Evolutionary conservation across 2,797 vertebrate species (phyloP), one percentile per base, ranked within the genome.

Genomic region (Lepus townsendii): DNA sequence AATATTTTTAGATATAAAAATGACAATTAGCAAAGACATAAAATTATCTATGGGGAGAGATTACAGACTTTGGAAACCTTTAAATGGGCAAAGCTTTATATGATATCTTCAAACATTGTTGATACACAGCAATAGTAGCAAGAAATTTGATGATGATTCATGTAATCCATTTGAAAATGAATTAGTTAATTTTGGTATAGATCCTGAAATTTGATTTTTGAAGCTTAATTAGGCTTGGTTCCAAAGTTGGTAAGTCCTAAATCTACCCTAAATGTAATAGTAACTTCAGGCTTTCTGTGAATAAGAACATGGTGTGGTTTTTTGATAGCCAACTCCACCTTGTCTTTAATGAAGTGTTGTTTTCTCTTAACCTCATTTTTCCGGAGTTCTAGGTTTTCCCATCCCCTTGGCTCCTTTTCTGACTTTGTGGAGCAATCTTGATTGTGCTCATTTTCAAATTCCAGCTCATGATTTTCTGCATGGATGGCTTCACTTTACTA

Each of bases 121-220:
- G 35, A 85, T 62, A 24, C 77, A 4, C 13, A 27, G 75, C 19
- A 20, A 38, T 27, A 71, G 62, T 60, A 80, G n/a, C 38, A 83
- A 68, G 62, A 82, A 35, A 85, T 83, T 63, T 80, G 47, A 63
- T 62, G 16, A 1, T 38, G 82, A 71, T 24, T 38, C 71, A 62
- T 69, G 6, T 60, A 62, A 57, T 35, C 30, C 27, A 62, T 83
- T 6, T 73, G 6, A 60, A 96, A 95, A 66, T 1, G 60, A 77
- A 78, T 63, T 83, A 57, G 14, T 60, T 92, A 52, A 65, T 83
- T 75, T 95, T 75, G 83, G 20, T 62, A 69, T 63, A 78, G 16
- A 87, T 22, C 8, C 50, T 83, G 10, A 72, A 83, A 84, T 20
- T 54, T 14, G 5, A n/a, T 57, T 54, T 88, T 68, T 35, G 88